phyloP scores from a whole-genome alignment of 2,113 vertebrate genomes.

The Arizona elegans region DNA sequence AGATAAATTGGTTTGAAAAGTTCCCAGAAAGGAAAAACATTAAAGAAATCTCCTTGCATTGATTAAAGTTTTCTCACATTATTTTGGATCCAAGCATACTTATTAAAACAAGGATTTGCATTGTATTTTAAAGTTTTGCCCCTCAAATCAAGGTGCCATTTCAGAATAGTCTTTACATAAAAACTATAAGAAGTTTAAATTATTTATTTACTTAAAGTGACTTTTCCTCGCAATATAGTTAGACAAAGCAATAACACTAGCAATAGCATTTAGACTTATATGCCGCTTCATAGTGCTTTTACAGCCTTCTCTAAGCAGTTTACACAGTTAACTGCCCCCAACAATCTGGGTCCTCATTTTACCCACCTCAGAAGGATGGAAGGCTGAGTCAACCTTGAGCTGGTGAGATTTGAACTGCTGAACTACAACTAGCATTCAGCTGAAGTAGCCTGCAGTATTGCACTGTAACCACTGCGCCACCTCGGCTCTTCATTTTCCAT shows the following conservation, averaged over 20 bases:
- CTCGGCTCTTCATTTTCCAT: background rate
- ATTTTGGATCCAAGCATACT: background rate
- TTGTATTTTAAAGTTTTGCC: background rate
- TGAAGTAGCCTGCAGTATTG: no score
- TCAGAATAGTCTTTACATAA: background rate
- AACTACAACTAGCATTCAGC: no score
- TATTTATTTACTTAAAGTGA: background rate
- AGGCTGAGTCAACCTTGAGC: no score
- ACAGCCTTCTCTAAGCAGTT: no score
- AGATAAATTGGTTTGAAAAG: background rate
- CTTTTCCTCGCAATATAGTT: background rate
- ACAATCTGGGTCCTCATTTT: no score
- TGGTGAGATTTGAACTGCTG: no score
- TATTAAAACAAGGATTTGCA: background rate
- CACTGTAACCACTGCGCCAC: no score
- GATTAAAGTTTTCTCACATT: background rate
- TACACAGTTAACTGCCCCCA: no score
- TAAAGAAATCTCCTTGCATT: background rate
- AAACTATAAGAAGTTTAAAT: background rate
- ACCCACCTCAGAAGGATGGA: no score
- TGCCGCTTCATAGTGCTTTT: no score
- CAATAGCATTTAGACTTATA: no score
- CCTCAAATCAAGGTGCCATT: background rate
- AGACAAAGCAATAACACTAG: background rate
- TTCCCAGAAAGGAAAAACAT: background rate